These are phyloP conservation scores for Poeciliopsis paucimaculata DNA, from an alignment of 2,797 vertebrate genomes.

Conservation along the genomic window DNA sequence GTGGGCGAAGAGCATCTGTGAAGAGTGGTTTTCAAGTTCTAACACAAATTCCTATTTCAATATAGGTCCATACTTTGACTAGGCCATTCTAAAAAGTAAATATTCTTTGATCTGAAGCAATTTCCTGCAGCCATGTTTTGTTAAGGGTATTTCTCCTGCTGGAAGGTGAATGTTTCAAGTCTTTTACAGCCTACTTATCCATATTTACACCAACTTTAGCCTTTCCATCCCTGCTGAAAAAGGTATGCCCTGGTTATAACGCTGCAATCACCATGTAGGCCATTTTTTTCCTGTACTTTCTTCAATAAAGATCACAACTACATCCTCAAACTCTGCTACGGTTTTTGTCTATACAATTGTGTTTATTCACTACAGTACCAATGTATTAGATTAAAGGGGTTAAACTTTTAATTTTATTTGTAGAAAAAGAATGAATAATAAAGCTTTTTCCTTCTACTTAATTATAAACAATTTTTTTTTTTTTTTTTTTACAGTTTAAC, in stretches of 20 bases:
- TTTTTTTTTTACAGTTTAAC: neutral
- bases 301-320: no score
- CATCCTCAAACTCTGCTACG: no score
- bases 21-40: no score
- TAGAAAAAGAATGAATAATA: neutral
- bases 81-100: neutral
- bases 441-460: neutral
- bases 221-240: no score
- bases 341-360: no score
- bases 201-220: no score
- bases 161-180: no score
- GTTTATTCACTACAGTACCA: no score
- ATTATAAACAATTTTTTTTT: neutral
- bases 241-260: no score
- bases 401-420: neutral
- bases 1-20: neutral
- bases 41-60: neutral
- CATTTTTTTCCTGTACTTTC: no score
- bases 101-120: neutral
- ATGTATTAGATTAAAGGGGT: neutral
- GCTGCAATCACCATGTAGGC: no score
- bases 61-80: neutral
- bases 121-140: neutral
- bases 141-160: neutral
- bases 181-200: no score